These are phyloP conservation scores for Gavia stellata DNA, from an alignment of 2,113 vertebrate genomes.

Conservation along the genomic window DNA sequence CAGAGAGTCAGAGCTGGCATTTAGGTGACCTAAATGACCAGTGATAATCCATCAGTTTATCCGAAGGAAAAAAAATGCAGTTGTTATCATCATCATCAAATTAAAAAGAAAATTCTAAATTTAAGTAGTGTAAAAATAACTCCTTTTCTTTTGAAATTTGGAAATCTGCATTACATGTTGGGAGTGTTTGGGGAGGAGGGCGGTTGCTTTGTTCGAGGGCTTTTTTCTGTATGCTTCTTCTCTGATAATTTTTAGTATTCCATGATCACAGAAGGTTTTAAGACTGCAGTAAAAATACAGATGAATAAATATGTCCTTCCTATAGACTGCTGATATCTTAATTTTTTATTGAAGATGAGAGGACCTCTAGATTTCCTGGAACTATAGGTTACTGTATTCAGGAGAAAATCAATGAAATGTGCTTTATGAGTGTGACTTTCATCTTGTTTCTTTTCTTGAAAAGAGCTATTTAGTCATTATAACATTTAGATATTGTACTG, in stretches of 20 bases:
- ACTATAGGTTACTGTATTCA: background rate
- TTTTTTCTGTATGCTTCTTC: background rate
- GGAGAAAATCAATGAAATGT: background rate
- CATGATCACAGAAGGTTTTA: background rate
- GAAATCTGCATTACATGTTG: background rate
- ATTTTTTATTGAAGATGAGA: background rate
- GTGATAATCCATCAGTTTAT: background rate
- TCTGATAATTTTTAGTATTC: background rate
- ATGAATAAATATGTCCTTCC: background rate
- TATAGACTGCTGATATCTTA: background rate
- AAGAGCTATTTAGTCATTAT: background rate
- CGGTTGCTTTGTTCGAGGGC: no score
- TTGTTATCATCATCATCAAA: background rate
- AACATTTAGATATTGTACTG: background rate
- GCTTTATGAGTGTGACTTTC: background rate
- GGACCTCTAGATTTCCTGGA: background rate
- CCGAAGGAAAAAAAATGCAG: background rate
- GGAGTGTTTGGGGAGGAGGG: background rate
- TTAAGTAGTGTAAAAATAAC: background rate
- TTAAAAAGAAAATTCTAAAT: background rate
- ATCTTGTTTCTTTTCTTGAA: background rate
- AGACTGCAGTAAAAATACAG: background rate
- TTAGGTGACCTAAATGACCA: conserved; percentile 53
- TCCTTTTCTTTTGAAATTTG: background rate
- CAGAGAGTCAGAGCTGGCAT: background rate